Evolutionary conservation across 2,888 invertebrate genomes (phyloP).

Genomic region (Caenorhabditis japonica): DNA sequence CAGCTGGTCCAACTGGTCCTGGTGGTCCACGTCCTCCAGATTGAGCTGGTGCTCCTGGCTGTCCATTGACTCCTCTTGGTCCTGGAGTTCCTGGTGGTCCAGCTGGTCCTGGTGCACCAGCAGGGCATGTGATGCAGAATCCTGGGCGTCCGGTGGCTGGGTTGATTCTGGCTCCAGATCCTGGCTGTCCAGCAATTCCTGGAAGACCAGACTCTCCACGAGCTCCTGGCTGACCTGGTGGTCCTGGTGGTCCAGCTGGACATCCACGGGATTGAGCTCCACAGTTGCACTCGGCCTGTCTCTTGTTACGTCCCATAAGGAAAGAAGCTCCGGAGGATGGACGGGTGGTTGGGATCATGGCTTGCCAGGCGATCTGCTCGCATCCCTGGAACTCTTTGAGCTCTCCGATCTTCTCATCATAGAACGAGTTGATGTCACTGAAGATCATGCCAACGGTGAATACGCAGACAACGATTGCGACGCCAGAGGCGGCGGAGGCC

Average conservation of each 20-base stretch:
- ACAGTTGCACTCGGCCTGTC: slow-evolving; percentile 61
- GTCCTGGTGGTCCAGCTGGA: slow-evolving; percentile 62
- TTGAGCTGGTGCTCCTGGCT: slow-evolving; percentile 52
- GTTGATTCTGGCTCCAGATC: slow-evolving; percentile 63
- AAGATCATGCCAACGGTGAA: slow-evolving; percentile 56
- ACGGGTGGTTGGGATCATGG: slow-evolving; percentile 40
- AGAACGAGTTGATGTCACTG: slow-evolving; percentile 61
- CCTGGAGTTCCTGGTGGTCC: slow-evolving; percentile 48
- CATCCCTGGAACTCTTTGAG: slow-evolving; percentile 59
- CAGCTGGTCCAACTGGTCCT: slow-evolving; percentile 46
- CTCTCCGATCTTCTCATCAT: slow-evolving; percentile 59
- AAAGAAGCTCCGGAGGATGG: slow-evolving; percentile 34
- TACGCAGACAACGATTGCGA: slow-evolving; percentile 53
- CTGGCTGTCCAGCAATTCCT: slow-evolving; percentile 51
- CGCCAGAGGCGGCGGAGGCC: slow-evolving; percentile 53
- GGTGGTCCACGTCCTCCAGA: slow-evolving; percentile 47
- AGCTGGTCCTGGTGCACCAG: slow-evolving; percentile 48
- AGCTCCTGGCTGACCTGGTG: slow-evolving; percentile 57
- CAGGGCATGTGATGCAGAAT: slow-evolving; percentile 44
- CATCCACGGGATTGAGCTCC: slow-evolving; percentile 55
- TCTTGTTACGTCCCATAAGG: slow-evolving; percentile 51
- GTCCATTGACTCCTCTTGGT: slow-evolving; percentile 44
- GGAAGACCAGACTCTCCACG: slow-evolving; percentile 52
- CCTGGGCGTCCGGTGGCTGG: slow-evolving; percentile 39
- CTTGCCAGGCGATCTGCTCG: slow-evolving; percentile 51